phyloP scores from a whole-genome alignment of 2,113 vertebrate genomes.

The Pao palembangensis region DNA sequence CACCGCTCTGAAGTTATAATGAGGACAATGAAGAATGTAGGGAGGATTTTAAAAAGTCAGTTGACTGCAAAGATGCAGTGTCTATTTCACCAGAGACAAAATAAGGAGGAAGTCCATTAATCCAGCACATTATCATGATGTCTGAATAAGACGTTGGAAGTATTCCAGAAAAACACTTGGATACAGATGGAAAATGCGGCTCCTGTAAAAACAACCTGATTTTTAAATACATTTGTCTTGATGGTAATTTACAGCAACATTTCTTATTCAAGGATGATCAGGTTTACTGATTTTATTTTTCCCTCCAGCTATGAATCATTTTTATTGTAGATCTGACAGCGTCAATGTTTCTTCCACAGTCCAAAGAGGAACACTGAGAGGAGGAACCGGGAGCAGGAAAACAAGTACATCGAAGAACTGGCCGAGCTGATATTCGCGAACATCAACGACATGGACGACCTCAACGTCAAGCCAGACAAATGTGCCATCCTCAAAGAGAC shows the following conservation, averaged over 20 bases:
- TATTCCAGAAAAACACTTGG: no score
- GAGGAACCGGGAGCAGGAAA: constrained; percentile 96
- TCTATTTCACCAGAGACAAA: constrained; percentile 2
- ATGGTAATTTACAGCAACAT: no score
- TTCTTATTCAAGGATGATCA: no score
- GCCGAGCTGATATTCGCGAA: constrained; percentile 97
- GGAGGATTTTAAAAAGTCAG: neutral
- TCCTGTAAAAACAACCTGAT: neutral
- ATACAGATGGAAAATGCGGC: neutral
- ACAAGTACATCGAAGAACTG: constrained; percentile 97
- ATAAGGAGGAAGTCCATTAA: neutral
- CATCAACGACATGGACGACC: constrained; percentile 97
- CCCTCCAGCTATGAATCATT: no score
- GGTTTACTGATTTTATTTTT: no score
- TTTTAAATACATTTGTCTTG: neutral
- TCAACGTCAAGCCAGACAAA: constrained; percentile 98
- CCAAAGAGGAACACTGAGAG: constrained; percentile 93
- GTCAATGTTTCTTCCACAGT: constrained; percentile 60
- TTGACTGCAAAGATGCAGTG: neutral
- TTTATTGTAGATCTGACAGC: no score
- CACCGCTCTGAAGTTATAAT: neutral
- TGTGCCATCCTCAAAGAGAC: constrained; percentile 99
- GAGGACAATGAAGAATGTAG: constrained; percentile 1
- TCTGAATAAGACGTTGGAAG: no score
- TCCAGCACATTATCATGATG: no score